Conservation (phyloP, 2,797 vertebrate species). For the Echeneis naucrates region DNA sequence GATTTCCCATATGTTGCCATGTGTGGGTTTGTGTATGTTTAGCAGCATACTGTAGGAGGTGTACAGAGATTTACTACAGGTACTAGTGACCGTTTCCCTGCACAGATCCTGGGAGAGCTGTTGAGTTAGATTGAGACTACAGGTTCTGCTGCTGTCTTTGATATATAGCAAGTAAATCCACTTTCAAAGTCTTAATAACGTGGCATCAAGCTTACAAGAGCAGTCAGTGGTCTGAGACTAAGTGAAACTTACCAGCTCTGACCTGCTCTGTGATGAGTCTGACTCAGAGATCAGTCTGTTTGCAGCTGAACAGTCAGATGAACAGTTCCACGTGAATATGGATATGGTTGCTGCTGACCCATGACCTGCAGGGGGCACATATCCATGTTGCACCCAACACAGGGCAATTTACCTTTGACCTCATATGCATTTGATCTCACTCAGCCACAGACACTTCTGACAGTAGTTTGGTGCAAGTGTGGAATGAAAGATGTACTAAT, state of each 20-base stretch:
- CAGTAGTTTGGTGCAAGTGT: too few relatives aligned
- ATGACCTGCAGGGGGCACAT: conserved; percentile 46
- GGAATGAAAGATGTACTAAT: background rate
- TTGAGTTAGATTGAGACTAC: conserved; percentile 36
- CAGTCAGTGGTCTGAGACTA: background rate
- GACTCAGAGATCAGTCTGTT: conserved; percentile 5
- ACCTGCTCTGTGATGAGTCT: conserved; percentile 39
- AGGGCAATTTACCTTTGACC: conserved; percentile 44
- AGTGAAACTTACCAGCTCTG: background rate
- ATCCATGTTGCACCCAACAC: conserved; percentile 22
- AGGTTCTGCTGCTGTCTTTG: conserved; percentile 2
- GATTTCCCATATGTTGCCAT: conserved; percentile 11
- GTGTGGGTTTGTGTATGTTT: conserved; percentile 35
- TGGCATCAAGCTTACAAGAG: background rate
- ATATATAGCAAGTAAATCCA: background rate
- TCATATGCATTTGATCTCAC: conserved; percentile 50
- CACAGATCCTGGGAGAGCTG: conserved; percentile 50
- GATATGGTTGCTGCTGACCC: conserved; percentile 56
- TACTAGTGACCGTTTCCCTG: conserved; percentile 49
- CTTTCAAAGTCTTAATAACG: background rate
- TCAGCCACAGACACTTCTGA: conserved; percentile 10
- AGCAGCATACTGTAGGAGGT: conserved; percentile 44
- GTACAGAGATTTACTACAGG: conserved; percentile 64
- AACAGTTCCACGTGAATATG: conserved; percentile 5
- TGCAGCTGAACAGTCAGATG: conserved; percentile 7